Base-by-base conservation (phyloP, 2,113 vertebrate species). In the Erythrocebus patas region DNA sequence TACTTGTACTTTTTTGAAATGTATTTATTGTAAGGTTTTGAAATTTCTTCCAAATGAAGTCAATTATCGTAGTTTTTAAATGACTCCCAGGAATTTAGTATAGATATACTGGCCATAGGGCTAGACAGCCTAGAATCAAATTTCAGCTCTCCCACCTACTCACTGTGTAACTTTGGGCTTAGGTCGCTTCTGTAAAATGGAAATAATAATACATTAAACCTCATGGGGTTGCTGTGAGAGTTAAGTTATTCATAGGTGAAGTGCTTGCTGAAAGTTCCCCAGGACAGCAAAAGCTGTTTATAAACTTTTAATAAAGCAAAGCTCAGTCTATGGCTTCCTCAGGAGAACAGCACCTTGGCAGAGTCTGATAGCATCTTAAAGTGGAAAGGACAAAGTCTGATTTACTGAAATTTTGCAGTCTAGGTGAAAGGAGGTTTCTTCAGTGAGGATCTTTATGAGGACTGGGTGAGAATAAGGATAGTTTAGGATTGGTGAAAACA, bases 11-110 rank as follows among this genome's bases (percentile, higher is more conserved):
- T 75, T 94, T 80, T 18, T n/a, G 9, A 89, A 87, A 38, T 30
- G 50, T n/a, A 86, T 92, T 94, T 89, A 91, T 85, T 93, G 22
- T 50, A n/a, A 78, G 75, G 3, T 38, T 80, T 87, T 89, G 68
- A 96, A 80, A 73, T 66, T 73, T 70, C 85, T 97, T 82, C 50
- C 57, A 85, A 91, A 76, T 27, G 14, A 45, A 35, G 16, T n/a
- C 25, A 93, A 38, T 82, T 80, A 72, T 64, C 57, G 8, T 89
- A 30, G 27, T 68, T 93, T 95, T 89, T 81, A 76, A 97, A 64
- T 84, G 14, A 73, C 5, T 73, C 18, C 2, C 32, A 87, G 25
- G 27, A 92, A 90, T 76, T 64, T 48, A 76, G 27, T 25, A 4
- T 11, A 70, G 12, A 43, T 61, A n/a, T 17, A 66, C 48, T 84